Conservation (phyloP, 2,797 vertebrate genomes). For the Halcyon leucocephala region DNA sequence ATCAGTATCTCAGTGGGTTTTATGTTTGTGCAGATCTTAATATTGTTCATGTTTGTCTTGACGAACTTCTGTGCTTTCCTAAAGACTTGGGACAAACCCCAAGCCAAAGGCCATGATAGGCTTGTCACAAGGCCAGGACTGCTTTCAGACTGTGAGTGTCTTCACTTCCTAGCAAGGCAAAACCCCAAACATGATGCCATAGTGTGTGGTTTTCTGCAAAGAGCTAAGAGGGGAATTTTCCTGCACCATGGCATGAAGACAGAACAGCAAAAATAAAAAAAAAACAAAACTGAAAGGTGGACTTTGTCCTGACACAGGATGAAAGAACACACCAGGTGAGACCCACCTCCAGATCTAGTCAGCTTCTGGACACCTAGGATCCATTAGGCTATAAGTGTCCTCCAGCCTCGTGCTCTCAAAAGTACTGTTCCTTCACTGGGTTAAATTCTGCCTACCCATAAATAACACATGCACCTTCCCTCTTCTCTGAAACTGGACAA, state of each 20-base stretch:
- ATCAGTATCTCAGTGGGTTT: background rate
- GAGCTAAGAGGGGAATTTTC: background rate
- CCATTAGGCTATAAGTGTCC: background rate
- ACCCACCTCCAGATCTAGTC: background rate
- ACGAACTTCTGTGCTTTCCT: background rate
- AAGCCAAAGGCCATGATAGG: background rate
- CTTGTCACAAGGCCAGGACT: background rate
- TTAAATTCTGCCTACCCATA: background rate
- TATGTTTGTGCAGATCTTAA: background rate
- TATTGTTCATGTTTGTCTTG: background rate
- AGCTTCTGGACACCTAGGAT: background rate
- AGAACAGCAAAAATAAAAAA: background rate
- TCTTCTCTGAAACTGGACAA: background rate
- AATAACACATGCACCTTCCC: background rate
- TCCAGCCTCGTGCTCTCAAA: background rate
- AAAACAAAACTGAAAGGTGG: background rate
- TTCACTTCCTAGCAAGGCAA: background rate
- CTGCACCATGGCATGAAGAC: background rate
- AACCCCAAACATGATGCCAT: background rate
- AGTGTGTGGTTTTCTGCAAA: background rate
- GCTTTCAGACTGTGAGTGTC: background rate
- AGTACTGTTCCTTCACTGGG: background rate
- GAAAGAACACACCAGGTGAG: background rate
- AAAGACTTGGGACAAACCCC: background rate
- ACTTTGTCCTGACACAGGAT: background rate